These are phyloP conservation scores for Gortyna flavago DNA, from an alignment of 2,888 invertebrate genomes.

Conservation along the genomic window DNA sequence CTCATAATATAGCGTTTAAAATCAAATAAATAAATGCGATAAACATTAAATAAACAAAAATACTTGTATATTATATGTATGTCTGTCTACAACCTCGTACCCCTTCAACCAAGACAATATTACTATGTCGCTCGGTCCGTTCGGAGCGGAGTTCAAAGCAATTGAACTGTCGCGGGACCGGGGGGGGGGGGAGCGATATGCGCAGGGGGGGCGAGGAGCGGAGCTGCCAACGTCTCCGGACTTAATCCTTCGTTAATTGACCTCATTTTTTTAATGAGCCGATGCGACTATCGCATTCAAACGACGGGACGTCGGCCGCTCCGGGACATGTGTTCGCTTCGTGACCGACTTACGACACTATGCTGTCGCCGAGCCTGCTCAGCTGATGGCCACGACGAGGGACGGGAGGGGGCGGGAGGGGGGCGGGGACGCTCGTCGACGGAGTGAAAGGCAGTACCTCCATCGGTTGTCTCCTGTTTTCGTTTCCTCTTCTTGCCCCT, in stretches of 20 bases:
- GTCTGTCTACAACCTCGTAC: conserved; percentile 87
- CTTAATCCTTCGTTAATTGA: conserved; percentile 88
- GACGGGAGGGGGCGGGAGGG: conserved; percentile 55
- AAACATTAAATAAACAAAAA: conserved; percentile 87
- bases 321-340: conserved; percentile 70
- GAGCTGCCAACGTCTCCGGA: conserved; percentile 83
- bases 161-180: conserved; percentile 83
- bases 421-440: conserved; percentile 74
- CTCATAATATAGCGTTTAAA: conserved; percentile 83
- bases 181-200: conserved; percentile 62
- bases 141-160: conserved; percentile 82
- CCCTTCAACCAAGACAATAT: conserved; percentile 89
- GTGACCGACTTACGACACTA: conserved; percentile 70
- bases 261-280: conserved; percentile 85
- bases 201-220: conserved; percentile 66
- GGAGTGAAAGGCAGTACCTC: conserved; percentile 94
- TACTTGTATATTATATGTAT: conserved; percentile 78
- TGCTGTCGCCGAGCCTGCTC: conserved; percentile 49
- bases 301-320: conserved; percentile 80
- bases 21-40: conserved; percentile 89
- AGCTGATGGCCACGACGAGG: conserved; percentile 53
- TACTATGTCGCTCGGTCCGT: conserved; percentile 82
- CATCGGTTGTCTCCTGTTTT: conserved; percentile 99
- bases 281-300: conserved; percentile 71
- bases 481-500: conserved; percentile 99